Evolutionary conservation across 1,140 invertebrate genomes (phyloP).

Genomic region (Apis florea): DNA sequence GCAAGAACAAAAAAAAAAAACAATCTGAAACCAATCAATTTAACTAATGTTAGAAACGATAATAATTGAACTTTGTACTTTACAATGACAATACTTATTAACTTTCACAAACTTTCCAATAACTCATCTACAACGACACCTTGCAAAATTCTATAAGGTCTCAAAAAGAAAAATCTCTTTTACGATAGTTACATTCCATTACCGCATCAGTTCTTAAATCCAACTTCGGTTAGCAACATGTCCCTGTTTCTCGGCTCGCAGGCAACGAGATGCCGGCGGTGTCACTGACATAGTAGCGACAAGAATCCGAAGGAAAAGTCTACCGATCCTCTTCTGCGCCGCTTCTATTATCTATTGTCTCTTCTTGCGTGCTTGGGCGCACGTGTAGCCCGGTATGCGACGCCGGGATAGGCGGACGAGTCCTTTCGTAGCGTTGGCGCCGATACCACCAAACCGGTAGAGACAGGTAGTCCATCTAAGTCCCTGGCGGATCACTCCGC

Average conservation of each 20-base stretch:
- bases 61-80: too few relatives aligned
- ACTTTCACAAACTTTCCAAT: too few relatives aligned
- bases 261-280: not conserved
- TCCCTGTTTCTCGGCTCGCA: not conserved
- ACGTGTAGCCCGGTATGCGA: constrained; percentile 52
- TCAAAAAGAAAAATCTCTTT: not conserved
- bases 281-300: constrained; percentile 10
- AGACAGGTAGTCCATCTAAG: constrained; percentile 69
- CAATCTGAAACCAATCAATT: too few relatives aligned
- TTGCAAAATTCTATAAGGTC: not conserved
- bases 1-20: too few relatives aligned
- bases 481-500: constrained; percentile 38
- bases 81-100: too few relatives aligned
- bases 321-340: constrained; percentile 1
- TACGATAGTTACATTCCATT: not conserved
- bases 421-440: constrained; percentile 63
- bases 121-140: not conserved
- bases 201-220: not conserved
- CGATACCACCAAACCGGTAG: constrained; percentile 68
- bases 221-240: not conserved
- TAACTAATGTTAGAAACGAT: too few relatives aligned
- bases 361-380: constrained; percentile 40
- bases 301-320: constrained; percentile 34
- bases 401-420: constrained; percentile 39
- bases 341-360: constrained; percentile 58